Base-by-base conservation (phyloP, 2,888 invertebrate species). In the Panzeria rudis region DNA sequence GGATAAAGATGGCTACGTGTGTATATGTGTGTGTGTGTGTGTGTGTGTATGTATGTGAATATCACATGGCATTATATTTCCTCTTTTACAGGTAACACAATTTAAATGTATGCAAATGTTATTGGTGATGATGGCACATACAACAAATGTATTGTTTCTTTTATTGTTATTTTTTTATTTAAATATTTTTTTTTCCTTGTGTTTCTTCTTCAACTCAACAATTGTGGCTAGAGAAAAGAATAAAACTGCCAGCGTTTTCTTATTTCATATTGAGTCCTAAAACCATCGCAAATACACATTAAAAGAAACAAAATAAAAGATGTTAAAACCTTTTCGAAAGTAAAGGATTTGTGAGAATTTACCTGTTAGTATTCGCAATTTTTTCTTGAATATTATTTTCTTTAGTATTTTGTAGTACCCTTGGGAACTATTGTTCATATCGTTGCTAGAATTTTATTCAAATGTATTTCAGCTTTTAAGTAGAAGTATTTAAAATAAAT, bases 351-450 rank as follows among this genome's bases (percentile, higher is more conserved):
- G 64, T 86, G 84, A 88, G 86, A 80, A 84, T 88, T 89, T 88
- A 88, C 90, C 89, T 88, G 89, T 89, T 89, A 64, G 20, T 38
- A 50, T 76, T 62, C n/a, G 47, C 20, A 59, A 47, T 50, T 32
- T 69, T 38, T 29, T 38, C 17, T 50, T 35, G 69, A 11, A 35
- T 66, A 47, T 54, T 25, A 8, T 79, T 54, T 73, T 59, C 41
- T n/a, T 68, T 50, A 17, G n/a, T 17, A 54, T 82, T 68, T 82
- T 72, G 76, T 88, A 77, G 64, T 66, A 89, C 90, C 89, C 89
- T 75, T 84, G 90, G 89, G 91, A 89, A 90, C 91, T 89, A 91
- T 91, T 91, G 90, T 89, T 89, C 88, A 90, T 89, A 91, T 89
- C 88, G 89, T 78, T 90, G 89, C 87, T 88, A 88, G 88, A 89